Base-by-base conservation (phyloP, 2,113 vertebrate genomes). In the Cisticola juncidis region DNA sequence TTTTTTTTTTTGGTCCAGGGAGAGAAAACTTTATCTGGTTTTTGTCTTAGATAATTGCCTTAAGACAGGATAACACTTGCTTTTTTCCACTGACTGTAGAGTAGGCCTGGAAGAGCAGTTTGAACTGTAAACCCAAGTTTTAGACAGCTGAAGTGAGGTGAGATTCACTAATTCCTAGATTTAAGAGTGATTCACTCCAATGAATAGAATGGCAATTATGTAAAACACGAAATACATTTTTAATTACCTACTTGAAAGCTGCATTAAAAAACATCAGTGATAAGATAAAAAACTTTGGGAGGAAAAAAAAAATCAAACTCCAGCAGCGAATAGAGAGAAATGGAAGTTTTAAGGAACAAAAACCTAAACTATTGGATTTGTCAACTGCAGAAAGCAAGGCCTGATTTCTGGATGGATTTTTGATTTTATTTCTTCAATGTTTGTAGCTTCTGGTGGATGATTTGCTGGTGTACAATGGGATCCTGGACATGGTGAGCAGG, bases 401-500 rank as follows among this genome's bases (percentile, higher is more conserved):
- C 36, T 87, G 58, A 76, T 56, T 91, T 65, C 56, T 51, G 3
- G 2, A 11, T 74, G 33, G 78, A 25, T 48, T 69, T 21, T 77
- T 48, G 42, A 9, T 71, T 71, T 89, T 72, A 12, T 94, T 90
- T 84, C 47, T 71, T 87, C 45, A 88, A 79, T 77, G 64, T 47
- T 20, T 62, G 40, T 72, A 99, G 99, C 98, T 99, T 31, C 98
- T 99, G 48, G 99, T 99, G 13, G 99, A 99, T 24, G 99, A 99
- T 97, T 94, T 99, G 91, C 98, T 99, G 33, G 99, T 99, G 74
- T 99, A 99, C 96, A 99, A 99, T 5, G 99, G 99, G 66, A 97
- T 99, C 82, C 96, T 99, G 97, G 98, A 99, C 95, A 97, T 98
- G 91, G 98, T 99, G 58, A 98, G 91, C 94, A 98, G 98, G 15